A percentile compares a stretch with the other conserved stretches of the same genome.
Conservation (phyloP, 2,113 vertebrate genomes). For the Pogonocichla stellata region DNA sequence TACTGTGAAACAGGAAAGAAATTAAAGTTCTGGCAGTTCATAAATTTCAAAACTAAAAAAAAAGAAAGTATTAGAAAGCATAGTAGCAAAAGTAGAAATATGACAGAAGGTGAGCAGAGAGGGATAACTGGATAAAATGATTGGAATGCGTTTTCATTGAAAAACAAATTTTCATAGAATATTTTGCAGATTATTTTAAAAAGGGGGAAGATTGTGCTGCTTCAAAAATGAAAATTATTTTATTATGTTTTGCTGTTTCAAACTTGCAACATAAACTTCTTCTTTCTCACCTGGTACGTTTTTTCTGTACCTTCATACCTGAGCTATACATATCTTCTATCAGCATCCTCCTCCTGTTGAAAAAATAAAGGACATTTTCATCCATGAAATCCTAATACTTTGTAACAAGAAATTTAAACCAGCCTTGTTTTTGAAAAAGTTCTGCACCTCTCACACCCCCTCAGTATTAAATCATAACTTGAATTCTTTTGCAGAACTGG, state of each 20-base stretch:
- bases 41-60: not conserved
- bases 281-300: not conserved
- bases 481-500: not conserved
- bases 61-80: not conserved
- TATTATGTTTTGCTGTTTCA: not conserved
- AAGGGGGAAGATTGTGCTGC: not conserved
- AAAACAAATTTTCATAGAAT: not conserved
- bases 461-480: not conserved
- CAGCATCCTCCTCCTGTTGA: not conserved
- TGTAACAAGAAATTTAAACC: not conserved
- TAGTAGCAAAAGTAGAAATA: not conserved
- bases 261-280: not conserved
- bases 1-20: not conserved
- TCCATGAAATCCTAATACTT: not conserved
- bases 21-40: not conserved
- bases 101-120: not conserved
- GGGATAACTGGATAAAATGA: not conserved
- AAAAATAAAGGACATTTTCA: not conserved
- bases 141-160: not conserved
- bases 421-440: not conserved
- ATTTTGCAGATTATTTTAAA: not conserved
- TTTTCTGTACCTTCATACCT: not conserved
- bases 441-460: fast-evolving
- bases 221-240: not conserved
- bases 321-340: not conserved